These are phyloP conservation scores for Cyclura pinguis DNA, from an alignment of 2,797 vertebrate genomes.

Conservation along the genomic window DNA sequence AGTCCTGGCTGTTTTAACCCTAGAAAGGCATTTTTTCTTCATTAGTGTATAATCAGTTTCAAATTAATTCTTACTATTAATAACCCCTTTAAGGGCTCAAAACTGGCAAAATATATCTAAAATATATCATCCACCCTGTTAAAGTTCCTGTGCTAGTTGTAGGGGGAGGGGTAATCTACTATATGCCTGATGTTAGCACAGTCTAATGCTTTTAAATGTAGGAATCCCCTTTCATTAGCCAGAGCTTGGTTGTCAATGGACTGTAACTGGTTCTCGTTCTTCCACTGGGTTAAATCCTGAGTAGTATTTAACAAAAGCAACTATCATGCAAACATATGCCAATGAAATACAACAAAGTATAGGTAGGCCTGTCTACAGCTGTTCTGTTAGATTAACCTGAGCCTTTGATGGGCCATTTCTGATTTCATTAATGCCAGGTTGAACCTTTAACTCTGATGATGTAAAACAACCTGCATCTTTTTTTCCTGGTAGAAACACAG, in stretches of 20 bases:
- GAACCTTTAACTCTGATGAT: conserved; percentile 30
- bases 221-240: not conserved
- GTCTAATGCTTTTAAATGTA: not conserved
- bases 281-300: not conserved
- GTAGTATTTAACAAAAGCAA: not conserved
- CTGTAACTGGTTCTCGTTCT: not conserved
- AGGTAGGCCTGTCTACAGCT: not conserved
- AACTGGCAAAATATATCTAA: no score
- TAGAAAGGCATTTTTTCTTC: not conserved
- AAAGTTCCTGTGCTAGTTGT: no score
- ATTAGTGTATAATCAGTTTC: not conserved
- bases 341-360: not conserved
- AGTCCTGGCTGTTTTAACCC: no score
- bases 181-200: not conserved
- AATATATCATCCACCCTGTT: no score
- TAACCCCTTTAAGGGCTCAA: no score
- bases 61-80: not conserved
- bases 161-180: not conserved
- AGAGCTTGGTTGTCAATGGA: not conserved
- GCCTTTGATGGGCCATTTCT: conserved; percentile 1
- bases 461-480: not conserved
- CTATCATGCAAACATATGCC: not conserved
- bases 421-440: conserved; percentile 22
- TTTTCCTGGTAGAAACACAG: not conserved
- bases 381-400: not conserved